A percentile compares a stretch with the other conserved stretches of the same genome.
phyloP scores from a whole-genome alignment of 2,113 vertebrate genomes.

The Pelusios castaneus region DNA sequence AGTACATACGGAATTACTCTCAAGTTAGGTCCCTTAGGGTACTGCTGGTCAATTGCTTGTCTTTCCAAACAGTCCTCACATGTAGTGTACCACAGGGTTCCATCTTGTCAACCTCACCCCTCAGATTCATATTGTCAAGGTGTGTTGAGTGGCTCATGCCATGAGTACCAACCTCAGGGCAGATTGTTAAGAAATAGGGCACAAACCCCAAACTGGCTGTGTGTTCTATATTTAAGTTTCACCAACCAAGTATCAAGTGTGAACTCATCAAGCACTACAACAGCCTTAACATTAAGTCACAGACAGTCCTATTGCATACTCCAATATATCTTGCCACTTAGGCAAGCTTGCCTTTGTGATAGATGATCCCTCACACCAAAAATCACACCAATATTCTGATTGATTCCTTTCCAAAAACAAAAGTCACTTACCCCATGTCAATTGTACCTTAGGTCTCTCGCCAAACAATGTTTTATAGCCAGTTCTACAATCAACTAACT shows the following conservation, averaged over 20 bases:
- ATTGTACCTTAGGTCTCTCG: no score
- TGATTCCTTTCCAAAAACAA: no score
- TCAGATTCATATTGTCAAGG: not conserved
- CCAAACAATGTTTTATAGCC: no score
- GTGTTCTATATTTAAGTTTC: not conserved
- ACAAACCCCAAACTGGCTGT: not conserved
- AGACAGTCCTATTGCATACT: not conserved
- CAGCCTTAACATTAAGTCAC: not conserved
- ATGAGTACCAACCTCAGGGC: not conserved
- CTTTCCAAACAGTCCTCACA: not conserved
- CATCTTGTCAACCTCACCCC: not conserved
- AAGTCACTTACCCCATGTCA: no score
- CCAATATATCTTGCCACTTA: no score
- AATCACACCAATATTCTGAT: no score
- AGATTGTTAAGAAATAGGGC: not conserved
- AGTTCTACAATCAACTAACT: no score
- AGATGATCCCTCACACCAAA: no score
- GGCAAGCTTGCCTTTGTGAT: no score
- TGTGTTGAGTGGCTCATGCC: not conserved
- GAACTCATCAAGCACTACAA: not conserved
- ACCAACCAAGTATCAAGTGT: not conserved
- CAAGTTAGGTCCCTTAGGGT: not conserved
- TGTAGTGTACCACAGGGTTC: not conserved
- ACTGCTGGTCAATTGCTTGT: not conserved
- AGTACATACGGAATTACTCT: slow-evolving; percentile 8